Percentiles rank a stretch among this genome's conserved stretches.
phyloP scores from a whole-genome alignment of 30 jellyfish, hydroid and myxozoan species.

The Aurelia aurita region DNA sequence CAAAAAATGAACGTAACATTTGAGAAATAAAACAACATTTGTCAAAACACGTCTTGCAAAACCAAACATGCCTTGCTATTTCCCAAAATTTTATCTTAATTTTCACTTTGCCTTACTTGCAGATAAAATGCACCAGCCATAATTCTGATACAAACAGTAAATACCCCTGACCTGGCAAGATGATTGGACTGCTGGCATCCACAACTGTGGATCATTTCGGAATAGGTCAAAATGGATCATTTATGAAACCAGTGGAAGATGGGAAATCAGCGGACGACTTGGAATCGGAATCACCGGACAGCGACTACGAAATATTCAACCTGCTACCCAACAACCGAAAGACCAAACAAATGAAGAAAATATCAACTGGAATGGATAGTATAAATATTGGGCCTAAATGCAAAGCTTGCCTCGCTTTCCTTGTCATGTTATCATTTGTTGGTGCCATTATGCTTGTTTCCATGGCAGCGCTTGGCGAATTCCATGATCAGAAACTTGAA shows the following conservation, averaged over 20 bases:
- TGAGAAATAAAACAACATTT: too few species aligned
- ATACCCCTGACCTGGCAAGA: background rate
- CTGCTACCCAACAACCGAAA: constrained; percentile 37
- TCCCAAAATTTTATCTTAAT: too few species aligned
- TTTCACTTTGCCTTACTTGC: too few species aligned
- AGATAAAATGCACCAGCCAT: too few species aligned
- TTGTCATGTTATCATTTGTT: constrained; percentile 14
- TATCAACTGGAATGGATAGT: background rate
- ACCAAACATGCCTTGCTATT: too few species aligned
- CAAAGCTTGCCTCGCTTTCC: constrained; percentile 39
- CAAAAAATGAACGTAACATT: too few species aligned
- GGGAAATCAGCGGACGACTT: background rate
- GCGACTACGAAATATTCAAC: constrained; percentile 21
- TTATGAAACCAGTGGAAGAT: background rate
- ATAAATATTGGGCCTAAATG: constrained; percentile 8
- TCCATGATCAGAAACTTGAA: background rate
- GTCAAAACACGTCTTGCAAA: too few species aligned
- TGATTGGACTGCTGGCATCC: constrained; percentile 41
- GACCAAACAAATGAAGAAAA: background rate
- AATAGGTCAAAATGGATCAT: background rate
- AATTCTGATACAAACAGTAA: too few species aligned
- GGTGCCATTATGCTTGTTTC: constrained; percentile 33
- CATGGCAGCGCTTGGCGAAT: constrained; percentile 49
- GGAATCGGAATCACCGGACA: constrained; percentile 9
- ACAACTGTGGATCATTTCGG: constrained; percentile 17